Percentiles rank a stretch among this genome's conserved stretches.
Evolutionary conservation across 2,888 invertebrate genomes (phyloP).

Genomic region (Litoditis marina): DNA sequence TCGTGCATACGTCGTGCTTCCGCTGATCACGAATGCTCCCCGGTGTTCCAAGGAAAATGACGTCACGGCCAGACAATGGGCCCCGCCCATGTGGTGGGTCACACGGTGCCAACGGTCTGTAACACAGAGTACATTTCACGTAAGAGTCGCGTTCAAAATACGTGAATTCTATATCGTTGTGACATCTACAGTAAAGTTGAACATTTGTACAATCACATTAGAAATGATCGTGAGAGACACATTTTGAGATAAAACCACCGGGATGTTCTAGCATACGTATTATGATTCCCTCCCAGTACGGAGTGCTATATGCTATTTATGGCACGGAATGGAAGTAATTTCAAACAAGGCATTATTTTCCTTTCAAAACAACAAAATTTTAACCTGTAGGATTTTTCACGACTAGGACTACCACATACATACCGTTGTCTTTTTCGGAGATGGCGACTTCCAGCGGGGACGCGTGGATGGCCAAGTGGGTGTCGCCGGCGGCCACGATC

Average conservation of each 20-base stretch:
- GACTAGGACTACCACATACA: neutral
- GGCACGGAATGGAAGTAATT: too few relatives aligned
- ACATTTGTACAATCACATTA: too few relatives aligned
- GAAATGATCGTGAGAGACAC: neutral
- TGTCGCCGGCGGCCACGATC: conserved; percentile 31
- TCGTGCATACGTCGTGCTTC: conserved; percentile 26
- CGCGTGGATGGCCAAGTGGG: conserved; percentile 28
- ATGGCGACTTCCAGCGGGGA: conserved; percentile 35
- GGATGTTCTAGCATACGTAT: too few relatives aligned
- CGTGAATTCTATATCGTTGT: too few relatives aligned
- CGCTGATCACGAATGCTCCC: conserved; percentile 37
- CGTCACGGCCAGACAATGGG: conserved; percentile 35
- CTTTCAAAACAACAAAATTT: neutral
- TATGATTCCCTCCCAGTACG: too few relatives aligned
- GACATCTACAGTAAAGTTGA: too few relatives aligned
- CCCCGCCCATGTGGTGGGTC: conserved; percentile 33
- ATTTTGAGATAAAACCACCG: too few relatives aligned
- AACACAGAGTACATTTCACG: too few relatives aligned
- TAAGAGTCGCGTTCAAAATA: too few relatives aligned
- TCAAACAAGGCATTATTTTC: too few relatives aligned
- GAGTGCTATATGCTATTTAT: too few relatives aligned
- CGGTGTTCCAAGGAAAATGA: conserved; percentile 27
- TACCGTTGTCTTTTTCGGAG: conserved; percentile 33
- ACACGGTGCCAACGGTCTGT: conserved; percentile 41
- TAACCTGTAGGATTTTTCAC: too few relatives aligned